These are phyloP conservation scores for Dorcus hopei DNA, from an alignment of 2,888 invertebrate genomes.

Conservation along the genomic window DNA sequence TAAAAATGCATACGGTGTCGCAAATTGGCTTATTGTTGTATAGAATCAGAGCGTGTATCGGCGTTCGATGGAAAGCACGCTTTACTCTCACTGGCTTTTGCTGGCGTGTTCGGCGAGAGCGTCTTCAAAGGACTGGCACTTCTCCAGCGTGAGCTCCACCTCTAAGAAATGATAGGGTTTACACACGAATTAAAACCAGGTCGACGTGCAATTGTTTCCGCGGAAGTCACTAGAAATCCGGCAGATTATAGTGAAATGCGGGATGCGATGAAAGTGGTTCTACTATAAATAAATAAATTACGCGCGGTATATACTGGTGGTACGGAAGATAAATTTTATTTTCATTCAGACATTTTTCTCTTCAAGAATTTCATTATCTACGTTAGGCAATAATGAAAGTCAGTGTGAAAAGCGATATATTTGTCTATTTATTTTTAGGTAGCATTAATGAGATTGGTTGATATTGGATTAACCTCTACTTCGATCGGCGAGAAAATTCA, in stretches of 20 bases:
- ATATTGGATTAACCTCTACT: too few species aligned
- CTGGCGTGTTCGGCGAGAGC: conserved; percentile 20
- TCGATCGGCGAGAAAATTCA: too few species aligned
- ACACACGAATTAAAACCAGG: conserved; percentile 37
- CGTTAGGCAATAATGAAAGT: too few species aligned
- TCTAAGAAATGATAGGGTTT: conserved; percentile 29
- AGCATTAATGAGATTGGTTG: too few species aligned
- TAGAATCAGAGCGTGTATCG: conserved; percentile 38
- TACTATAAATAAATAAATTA: background rate
- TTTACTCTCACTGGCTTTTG: conserved; percentile 30
- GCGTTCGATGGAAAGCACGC: conserved; percentile 8
- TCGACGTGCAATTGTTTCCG: conserved; percentile 34
- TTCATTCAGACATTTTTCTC: background rate
- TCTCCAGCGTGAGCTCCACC: conserved; percentile 4
- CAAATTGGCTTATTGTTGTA: conserved; percentile 33
- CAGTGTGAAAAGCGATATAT: too few species aligned
- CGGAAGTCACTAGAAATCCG: conserved; percentile 27
- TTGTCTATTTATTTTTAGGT: too few species aligned
- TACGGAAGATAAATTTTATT: too few species aligned
- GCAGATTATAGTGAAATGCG: conserved; percentile 31
- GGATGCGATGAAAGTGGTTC: conserved; percentile 18
- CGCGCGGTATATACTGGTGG: background rate
- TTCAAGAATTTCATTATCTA: background rate
- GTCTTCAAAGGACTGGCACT: conserved; percentile 23
- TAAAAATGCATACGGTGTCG: conserved; percentile 24